Conservation (phyloP, 1,140 invertebrate species). For the Cotesia typhae region DNA sequence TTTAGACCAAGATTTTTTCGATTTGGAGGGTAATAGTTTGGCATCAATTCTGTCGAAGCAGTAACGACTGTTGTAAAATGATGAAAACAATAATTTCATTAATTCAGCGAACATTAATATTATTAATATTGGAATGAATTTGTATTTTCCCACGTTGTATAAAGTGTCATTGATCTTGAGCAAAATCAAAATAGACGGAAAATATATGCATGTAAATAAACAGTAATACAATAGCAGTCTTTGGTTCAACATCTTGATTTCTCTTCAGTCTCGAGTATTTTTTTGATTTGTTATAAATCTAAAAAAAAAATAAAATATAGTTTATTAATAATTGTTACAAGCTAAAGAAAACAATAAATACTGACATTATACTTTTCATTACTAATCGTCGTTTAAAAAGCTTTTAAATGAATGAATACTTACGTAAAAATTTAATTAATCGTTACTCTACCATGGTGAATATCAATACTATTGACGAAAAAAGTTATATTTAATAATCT, state of each 20-base stretch:
- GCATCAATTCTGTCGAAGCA: conserved; percentile 44
- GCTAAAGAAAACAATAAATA: no score
- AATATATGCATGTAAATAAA: conserved; percentile 61
- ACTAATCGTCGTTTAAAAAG: no score
- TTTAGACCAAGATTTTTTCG: conserved; percentile 49
- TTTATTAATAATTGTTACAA: no score
- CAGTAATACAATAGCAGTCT: conserved; percentile 57
- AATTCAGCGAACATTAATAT: conserved; percentile 59
- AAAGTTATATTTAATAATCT: no score
- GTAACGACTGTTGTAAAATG: conserved; percentile 47
- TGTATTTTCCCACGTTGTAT: conserved; percentile 55
- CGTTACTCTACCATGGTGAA: no score
- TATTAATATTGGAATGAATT: conserved; percentile 56
- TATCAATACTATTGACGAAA: no score
- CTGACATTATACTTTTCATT: no score
- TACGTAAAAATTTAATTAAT: no score
- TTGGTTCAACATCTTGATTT: conserved; percentile 46
- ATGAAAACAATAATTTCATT: conserved; percentile 55
- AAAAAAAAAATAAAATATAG: no score
- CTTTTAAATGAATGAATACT: no score
- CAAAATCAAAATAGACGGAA: conserved; percentile 56
- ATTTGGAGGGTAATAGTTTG: conserved; percentile 38
- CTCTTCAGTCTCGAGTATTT: no score
- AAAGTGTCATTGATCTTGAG: conserved; percentile 58
- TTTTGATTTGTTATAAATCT: no score